Evolutionary conservation across 2,113 vertebrate genomes (phyloP), one percentile per base, ranked within the genome.

Genomic region (Potamarius usumacintae): DNA sequence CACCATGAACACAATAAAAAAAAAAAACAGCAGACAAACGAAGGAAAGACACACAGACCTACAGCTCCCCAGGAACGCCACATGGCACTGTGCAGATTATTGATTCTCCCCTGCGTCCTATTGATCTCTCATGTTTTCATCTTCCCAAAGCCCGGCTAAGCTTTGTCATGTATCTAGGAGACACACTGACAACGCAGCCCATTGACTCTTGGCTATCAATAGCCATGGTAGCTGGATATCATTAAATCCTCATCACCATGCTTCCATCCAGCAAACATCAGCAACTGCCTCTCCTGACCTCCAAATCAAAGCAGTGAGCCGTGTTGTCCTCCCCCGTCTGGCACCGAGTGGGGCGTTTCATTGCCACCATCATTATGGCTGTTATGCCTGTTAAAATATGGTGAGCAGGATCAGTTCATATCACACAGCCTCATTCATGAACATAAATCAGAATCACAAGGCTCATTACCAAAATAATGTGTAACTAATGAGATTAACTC

Each of bases 41-140:
- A 30, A 81, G 42, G 42, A 78, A 82, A 78, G 82, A 79, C 30
- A 62, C 83, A 67, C 83, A 89, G 80, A 62, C 42, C n/a, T n/a
- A 71, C 27, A 53, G 83, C 82, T 89, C 83, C 58, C 85, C 50
- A 14, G 87, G 87, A 92, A 92, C 94, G 93, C 92, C 92, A 90
- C 91, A 90, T 93, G 93, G 92, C 89, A 88, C 92, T 91, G 90
- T 90, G 93, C 91, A 87, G 87, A 90, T 94, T 93, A 95, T 95
- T 94, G 95, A 96, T 96, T 95, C 94, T 94, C 94, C 94, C 94
- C 91, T 91, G 94, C 94, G 95, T 96, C 94, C 94, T 95, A 96
- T 95, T 95, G 95, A 96, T 96, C 94, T 90, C 92, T 94, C 92
- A 94, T 94, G 94, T 95, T 95, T 95, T 95, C 94, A 94, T 95